These are phyloP conservation scores for Amblyjoppa proteus DNA, from an alignment of 2,888 invertebrate species.

Conservation along the genomic window DNA sequence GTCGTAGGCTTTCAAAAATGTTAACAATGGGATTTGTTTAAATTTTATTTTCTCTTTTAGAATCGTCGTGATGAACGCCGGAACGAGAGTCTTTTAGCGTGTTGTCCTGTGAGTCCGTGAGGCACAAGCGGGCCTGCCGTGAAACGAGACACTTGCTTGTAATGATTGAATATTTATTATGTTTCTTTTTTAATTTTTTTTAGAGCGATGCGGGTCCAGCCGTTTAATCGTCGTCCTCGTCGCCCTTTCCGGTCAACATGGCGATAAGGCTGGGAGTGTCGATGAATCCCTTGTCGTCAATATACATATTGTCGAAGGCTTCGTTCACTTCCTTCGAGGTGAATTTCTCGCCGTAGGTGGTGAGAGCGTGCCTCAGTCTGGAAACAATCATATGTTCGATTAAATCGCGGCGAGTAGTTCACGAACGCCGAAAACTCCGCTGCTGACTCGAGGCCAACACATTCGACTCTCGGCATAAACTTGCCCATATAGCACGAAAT, in stretches of 20 bases:
- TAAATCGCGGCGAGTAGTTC: background rate
- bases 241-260: constrained; percentile 95
- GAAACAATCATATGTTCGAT: constrained; percentile 70
- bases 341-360: constrained; percentile 98
- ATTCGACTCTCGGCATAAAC: background rate
- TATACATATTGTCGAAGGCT: constrained; percentile 96
- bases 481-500: too few relatives aligned
- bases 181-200: constrained; percentile 31
- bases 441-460: background rate
- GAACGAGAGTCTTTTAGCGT: constrained; percentile 50
- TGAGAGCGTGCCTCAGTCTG: constrained; percentile 94
- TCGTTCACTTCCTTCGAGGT: constrained; percentile 95
- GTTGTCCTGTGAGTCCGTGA: constrained; percentile 58
- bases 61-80: constrained; percentile 19
- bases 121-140: constrained; percentile 73
- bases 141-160: constrained; percentile 75
- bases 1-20: constrained; percentile 17
- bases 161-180: constrained; percentile 70
- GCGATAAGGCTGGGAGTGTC: constrained; percentile 95
- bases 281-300: constrained; percentile 96
- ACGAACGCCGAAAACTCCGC: background rate
- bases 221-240: constrained; percentile 90
- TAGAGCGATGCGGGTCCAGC: constrained; percentile 70
- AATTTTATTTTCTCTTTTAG: constrained; percentile 33
- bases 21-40: constrained; percentile 31